Base-by-base conservation (phyloP, 2,113 vertebrate species). In the Brachypteracias leptosomus region DNA sequence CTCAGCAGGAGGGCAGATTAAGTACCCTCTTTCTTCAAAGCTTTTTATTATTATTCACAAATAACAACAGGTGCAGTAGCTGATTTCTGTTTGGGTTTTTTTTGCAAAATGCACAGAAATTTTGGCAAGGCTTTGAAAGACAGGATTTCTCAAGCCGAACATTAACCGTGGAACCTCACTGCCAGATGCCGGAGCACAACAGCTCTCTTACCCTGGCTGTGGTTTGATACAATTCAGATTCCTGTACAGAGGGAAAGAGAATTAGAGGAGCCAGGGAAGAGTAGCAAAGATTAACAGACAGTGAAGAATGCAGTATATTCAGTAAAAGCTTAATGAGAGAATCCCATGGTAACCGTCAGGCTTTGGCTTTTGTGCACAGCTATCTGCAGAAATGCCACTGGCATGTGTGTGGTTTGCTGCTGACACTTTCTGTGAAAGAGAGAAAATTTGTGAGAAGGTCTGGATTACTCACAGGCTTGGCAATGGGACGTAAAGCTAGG, bases 131-230 rank as follows among this genome's bases (percentile, higher is more conserved):
- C 9, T 62, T 89, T 79, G 63, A 87, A 81, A 85, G 36, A 70
- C 0, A 0, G 16, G 25, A 49, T 73, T 85, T 82, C 71, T 89
- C 40, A 68, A 63, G 33, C 33, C 1, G 0, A 85, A 57, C 1
- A 4, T 0, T 0, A 46, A n/a, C 17, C 0, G 0, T 31, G 33
- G 46, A 76, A 80, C 22, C 57, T 65, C 8, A 3, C 21, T 36
- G 8, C 11, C 6, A 6, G 42, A 36, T 59, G 38, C 19, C 2
- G 5, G 85, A 61, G 31, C 44, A 40, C 42, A 75, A 66, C 52
- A 87, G 4, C 10, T 78, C 47, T 29, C 29, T 52, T 52, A 24
- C 7, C 6, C 31, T 68, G 17, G 24, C 46, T n/a, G 7, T 36
- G 8, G 10, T 70, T 85, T n/a, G 36, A 33, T 58, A 58, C 2